Evolutionary conservation across 2,888 invertebrate species (phyloP).

Genomic region (Stenodema calcarata): DNA sequence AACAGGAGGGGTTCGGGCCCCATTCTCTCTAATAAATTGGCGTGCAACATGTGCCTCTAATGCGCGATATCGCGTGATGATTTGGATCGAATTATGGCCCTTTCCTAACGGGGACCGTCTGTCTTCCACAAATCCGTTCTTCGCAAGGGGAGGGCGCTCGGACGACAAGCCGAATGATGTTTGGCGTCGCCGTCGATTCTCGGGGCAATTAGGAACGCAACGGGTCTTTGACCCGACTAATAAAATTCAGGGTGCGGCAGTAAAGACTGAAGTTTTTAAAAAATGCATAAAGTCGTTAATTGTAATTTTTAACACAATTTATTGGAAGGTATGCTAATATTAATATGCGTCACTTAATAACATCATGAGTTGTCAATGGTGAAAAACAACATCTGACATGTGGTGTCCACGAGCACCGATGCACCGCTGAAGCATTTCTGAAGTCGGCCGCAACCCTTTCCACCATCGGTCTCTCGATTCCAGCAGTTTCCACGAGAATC

Average conservation of each 20-base stretch:
- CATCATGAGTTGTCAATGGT: too few relatives aligned
- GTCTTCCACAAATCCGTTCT: conserved; percentile 41
- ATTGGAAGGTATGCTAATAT: too few relatives aligned
- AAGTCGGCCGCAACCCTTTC: too few relatives aligned
- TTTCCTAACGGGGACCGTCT: conserved; percentile 30
- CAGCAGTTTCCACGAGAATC: too few relatives aligned
- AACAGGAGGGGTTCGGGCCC: neutral
- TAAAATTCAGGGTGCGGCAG: neutral
- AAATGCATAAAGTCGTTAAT: too few relatives aligned
- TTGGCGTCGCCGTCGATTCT: neutral
- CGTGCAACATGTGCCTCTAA: conserved; percentile 45
- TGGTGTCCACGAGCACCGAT: too few relatives aligned
- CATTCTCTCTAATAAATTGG: conserved; percentile 46
- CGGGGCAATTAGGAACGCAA: conserved; percentile 2
- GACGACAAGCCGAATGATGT: neutral
- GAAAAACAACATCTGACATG: too few relatives aligned
- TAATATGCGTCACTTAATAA: too few relatives aligned
- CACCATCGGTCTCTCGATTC: too few relatives aligned
- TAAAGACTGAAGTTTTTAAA: too few relatives aligned
- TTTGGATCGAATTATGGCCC: conserved; percentile 42
- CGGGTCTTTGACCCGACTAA: conserved; percentile 8
- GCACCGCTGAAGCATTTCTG: too few relatives aligned
- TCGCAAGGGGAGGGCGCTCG: neutral
- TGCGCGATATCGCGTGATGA: conserved; percentile 45
- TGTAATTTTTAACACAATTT: too few relatives aligned